Base-by-base conservation (phyloP, 2,797 vertebrate species). In the Distichodus sexfasciatus region DNA sequence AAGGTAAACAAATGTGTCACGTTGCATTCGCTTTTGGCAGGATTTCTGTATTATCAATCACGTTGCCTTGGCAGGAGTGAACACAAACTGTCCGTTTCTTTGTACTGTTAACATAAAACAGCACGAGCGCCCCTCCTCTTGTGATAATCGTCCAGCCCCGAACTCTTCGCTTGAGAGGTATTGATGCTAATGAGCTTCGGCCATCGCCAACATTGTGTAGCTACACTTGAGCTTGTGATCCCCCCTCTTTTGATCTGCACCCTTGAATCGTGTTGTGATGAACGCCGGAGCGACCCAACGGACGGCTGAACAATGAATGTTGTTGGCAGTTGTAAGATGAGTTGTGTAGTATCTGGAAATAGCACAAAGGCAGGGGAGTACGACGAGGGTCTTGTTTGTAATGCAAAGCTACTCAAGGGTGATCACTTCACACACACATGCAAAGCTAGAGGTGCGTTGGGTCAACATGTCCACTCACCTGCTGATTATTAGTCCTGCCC, bases 351-450 rank as follows among this genome's bases (percentile, higher is more conserved):
- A 53, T 68, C 57, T 61, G 57, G 46, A 64, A 66, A 71, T 68
- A 74, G 76, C 68, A 48, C 70, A 59, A 41, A 60, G 53, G 53
- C 54, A 55, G 35, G 19, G 60, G 17, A 53, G 17, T 64, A 10
- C 31, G 66, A 29, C 38, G 57, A 73, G 63, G 44, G 67, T 44
- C 28, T 48, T 64, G 21, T 76, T 64, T 71, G 62, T 66, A 71
- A 68, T 74, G 59, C 55, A 31, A 55, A 65, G 48, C 23, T 35
- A 74, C 69, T 17, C 68, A 69, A 63, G 72, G 69, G 36, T 70
- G 26, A 23, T 15, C 29, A 59, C n/a, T 46, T 36, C n/a, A n/a
- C n/a, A n/a, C n/a, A n/a, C n/a, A n/a, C n/a, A n/a, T n/a, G n/a
- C n/a, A n/a, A n/a, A n/a, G n/a, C n/a, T n/a, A n/a, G n/a, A n/a